Percentiles rank a stretch among this genome's conserved stretches.
Conservation (phyloP, 2,888 invertebrate species). For the Odontocolon sp. region DNA sequence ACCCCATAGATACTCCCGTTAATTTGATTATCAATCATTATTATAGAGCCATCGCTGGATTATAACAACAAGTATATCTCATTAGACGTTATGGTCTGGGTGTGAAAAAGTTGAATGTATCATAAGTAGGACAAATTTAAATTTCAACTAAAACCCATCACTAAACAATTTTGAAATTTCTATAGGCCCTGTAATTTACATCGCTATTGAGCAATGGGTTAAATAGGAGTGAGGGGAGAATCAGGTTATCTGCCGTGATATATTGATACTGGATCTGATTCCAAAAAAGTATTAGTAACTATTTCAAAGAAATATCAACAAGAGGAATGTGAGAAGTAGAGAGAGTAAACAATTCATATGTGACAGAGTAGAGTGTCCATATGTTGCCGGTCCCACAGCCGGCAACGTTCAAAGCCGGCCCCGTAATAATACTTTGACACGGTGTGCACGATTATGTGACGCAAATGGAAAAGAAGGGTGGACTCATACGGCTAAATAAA, state of each 20-base stretch:
- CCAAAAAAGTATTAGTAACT: too few relatives aligned
- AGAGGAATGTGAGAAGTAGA: conserved; percentile 43
- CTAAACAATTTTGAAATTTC: too few relatives aligned
- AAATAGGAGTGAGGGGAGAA: too few relatives aligned
- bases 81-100: background rate
- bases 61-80: background rate
- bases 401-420: conserved; percentile 49
- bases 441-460: conserved; percentile 58
- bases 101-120: background rate
- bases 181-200: too few relatives aligned
- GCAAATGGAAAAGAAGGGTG: conserved; percentile 56
- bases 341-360: conserved; percentile 6
- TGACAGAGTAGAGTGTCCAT: conserved; percentile 13
- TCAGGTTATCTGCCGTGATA: background rate
- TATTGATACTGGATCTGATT: conserved; percentile 1
- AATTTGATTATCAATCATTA: conserved; percentile 7
- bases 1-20: background rate
- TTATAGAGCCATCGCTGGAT: background rate
- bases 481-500: conserved; percentile 22
- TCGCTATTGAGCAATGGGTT: too few relatives aligned
- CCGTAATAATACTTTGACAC: conserved; percentile 57
- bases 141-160: too few relatives aligned
- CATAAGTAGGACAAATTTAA: background rate
- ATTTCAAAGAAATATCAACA: too few relatives aligned
- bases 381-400: conserved; percentile 42